A percentile compares a stretch with the other conserved stretches of the same genome.
These are phyloP conservation scores for Pyrrhia umbra DNA, from an alignment of 2,888 invertebrate genomes.

Conservation along the genomic window DNA sequence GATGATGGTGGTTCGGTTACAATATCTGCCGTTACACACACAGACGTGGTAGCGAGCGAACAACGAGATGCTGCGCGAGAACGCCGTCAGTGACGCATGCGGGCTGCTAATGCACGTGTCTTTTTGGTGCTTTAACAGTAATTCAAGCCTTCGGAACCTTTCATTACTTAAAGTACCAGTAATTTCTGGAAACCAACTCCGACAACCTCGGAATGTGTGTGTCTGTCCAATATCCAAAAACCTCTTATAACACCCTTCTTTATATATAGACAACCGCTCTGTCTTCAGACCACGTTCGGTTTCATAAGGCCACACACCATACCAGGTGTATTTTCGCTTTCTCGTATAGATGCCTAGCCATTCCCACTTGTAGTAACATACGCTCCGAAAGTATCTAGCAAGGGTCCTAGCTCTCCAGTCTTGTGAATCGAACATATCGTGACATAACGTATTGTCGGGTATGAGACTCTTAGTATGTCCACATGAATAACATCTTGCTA, in stretches of 20 bases:
- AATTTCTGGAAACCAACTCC: background rate
- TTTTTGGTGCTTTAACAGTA: background rate
- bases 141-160: constrained; percentile 10
- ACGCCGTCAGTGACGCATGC: constrained; percentile 20
- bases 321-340: rapidly evolving
- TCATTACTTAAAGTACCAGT: background rate
- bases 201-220: constrained; percentile 30
- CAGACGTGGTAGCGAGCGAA: constrained; percentile 32
- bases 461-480: rapidly evolving
- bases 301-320: rapidly evolving
- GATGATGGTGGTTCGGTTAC: constrained; percentile 4
- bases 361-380: background rate
- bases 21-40: constrained; percentile 8
- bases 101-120: constrained; percentile 31
- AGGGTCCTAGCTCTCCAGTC: constrained; percentile 7
- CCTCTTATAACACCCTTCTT: constrained; percentile 28
- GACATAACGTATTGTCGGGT: background rate
- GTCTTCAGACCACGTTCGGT: background rate
- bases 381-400: constrained; percentile 12
- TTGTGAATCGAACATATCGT: constrained; percentile 19
- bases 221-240: constrained; percentile 20
- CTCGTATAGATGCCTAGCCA: background rate
- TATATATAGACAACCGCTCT: rapidly evolving
- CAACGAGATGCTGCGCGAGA: constrained; percentile 19
- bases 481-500: constrained; percentile 17